These are phyloP conservation scores for Neoscelio sp. DNA, from an alignment of 2,888 invertebrate genomes.

Conservation along the genomic window DNA sequence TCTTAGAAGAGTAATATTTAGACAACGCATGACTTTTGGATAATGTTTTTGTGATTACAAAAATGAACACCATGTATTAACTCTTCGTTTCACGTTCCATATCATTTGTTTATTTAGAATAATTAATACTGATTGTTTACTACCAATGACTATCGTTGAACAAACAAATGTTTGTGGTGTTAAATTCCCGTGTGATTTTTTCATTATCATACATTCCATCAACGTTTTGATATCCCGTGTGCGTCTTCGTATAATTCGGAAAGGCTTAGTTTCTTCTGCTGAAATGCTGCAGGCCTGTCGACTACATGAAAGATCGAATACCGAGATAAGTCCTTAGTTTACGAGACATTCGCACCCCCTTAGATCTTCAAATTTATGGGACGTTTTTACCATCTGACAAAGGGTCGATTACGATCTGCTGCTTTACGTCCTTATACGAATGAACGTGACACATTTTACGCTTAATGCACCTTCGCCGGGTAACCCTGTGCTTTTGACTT, in stretches of 20 bases:
- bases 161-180: too few species aligned
- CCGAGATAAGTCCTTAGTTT: conserved; percentile 64
- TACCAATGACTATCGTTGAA: too few species aligned
- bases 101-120: too few species aligned
- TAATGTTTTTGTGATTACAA: too few species aligned
- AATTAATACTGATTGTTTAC: too few species aligned
- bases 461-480: conserved; percentile 62
- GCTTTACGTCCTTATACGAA: conserved; percentile 67
- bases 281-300: conserved; percentile 58
- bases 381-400: conserved; percentile 72
- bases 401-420: conserved; percentile 73
- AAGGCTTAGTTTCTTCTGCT: conserved; percentile 56
- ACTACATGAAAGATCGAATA: conserved; percentile 65
- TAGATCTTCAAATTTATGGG: conserved; percentile 71
- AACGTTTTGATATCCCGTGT: conserved; percentile 38
- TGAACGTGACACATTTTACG: conserved; percentile 67
- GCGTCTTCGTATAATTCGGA: conserved; percentile 59
- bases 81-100: too few species aligned
- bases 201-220: conserved; percentile 62
- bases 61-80: too few species aligned
- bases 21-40: too few species aligned
- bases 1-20: too few species aligned
- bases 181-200: conserved; percentile 51
- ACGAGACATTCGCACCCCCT: conserved; percentile 66
- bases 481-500: conserved; percentile 64